These are phyloP conservation scores for Sthenelais limicola DNA, from an alignment of 2,888 invertebrate species.

Conservation along the genomic window DNA sequence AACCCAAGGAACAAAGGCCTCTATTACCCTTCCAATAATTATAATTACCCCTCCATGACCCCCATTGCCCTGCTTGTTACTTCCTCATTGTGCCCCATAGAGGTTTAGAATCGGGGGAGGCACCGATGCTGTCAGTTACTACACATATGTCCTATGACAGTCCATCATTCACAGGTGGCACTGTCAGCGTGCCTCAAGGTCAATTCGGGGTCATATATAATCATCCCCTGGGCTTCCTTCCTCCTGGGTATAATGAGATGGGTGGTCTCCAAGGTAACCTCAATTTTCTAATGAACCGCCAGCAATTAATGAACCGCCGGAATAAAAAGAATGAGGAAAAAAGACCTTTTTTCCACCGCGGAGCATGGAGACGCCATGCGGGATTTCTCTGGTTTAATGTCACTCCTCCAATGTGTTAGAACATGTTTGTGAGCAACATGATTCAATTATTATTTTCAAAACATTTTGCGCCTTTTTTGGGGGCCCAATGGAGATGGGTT, in stretches of 20 bases:
- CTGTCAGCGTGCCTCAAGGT: not conserved
- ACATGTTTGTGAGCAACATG: no score
- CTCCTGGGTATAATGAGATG: slow-evolving; percentile 23
- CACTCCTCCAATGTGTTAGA: no score
- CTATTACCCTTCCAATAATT: slow-evolving; percentile 12
- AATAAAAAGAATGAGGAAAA: no score
- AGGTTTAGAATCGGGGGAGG: no score
- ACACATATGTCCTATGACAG: not conserved
- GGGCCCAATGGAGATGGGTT: no score
- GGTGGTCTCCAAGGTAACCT: not conserved
- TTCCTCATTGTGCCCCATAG: no score
- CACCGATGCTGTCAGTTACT: no score
- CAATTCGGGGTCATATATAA: not conserved
- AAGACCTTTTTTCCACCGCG: no score
- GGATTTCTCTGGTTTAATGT: no score
- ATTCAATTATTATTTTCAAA: no score
- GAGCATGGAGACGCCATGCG: no score
- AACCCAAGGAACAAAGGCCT: slow-evolving; percentile 17
- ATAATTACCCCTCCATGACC: slow-evolving; percentile 13
- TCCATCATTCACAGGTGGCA: not conserved
- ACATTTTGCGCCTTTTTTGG: no score
- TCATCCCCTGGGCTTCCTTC: not conserved
- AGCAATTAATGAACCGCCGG: slow-evolving; percentile 20
- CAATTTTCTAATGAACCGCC: slow-evolving; percentile 32
- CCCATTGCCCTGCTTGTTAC: slow-evolving; percentile 3